Percentiles rank a stretch among this genome's conserved stretches.
These are phyloP conservation scores for Leucoma salicis DNA, from an alignment of 2,888 invertebrate genomes.

Conservation along the genomic window DNA sequence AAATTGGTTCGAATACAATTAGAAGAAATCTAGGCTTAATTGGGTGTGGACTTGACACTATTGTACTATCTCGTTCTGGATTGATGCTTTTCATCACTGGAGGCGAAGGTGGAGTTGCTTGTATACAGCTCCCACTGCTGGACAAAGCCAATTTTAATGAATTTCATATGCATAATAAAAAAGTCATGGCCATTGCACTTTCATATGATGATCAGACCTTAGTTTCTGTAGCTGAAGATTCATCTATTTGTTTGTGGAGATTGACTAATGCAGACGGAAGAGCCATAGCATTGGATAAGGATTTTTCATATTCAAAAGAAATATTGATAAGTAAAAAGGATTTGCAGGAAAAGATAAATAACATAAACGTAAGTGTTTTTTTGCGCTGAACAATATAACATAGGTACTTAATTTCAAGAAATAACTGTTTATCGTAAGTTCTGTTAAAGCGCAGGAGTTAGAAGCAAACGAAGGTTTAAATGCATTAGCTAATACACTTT, in stretches of 20 bases:
- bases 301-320: slow-evolving; percentile 89
- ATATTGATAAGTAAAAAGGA: slow-evolving; percentile 90
- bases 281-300: slow-evolving; percentile 87
- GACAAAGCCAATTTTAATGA: slow-evolving; percentile 79
- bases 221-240: slow-evolving; percentile 88
- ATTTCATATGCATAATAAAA: slow-evolving; percentile 79
- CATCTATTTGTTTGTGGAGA: slow-evolving; percentile 93
- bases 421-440: too few species aligned
- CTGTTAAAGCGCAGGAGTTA: too few species aligned
- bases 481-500: too few species aligned
- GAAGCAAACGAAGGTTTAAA: too few species aligned
- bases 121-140: slow-evolving; percentile 89
- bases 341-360: slow-evolving; percentile 89
- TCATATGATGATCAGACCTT: slow-evolving; percentile 90
- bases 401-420: too few species aligned
- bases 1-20: slow-evolving; percentile 78
- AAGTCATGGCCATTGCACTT: slow-evolving; percentile 84
- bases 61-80: slow-evolving; percentile 89
- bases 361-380: slow-evolving; percentile 70
- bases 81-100: slow-evolving; percentile 92
- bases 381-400: too few species aligned
- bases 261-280: slow-evolving; percentile 88
- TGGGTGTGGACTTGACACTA: slow-evolving; percentile 77
- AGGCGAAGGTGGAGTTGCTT: slow-evolving; percentile 88
- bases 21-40: slow-evolving; percentile 70